Conservation (phyloP, 2,113 vertebrate species). For the Oryzias melastigma region DNA sequence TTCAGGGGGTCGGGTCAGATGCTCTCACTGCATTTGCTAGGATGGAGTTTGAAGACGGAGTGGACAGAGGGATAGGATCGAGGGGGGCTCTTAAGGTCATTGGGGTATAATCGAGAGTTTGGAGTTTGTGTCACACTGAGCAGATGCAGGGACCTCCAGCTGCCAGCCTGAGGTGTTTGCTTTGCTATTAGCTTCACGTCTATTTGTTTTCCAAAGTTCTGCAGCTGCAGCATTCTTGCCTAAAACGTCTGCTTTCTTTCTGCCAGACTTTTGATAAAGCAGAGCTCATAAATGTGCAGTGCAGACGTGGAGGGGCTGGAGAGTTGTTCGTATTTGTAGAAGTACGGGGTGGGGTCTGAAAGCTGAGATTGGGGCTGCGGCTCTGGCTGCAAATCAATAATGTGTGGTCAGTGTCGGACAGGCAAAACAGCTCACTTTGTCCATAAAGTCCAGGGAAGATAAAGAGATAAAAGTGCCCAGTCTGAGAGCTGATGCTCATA, state of each 20-base stretch:
- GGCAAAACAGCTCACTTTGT: constrained; percentile 39
- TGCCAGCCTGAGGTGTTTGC: constrained; percentile 71
- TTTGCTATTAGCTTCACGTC: constrained; percentile 65
- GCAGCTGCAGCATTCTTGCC: constrained; percentile 46
- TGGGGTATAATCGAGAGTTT: constrained; percentile 68
- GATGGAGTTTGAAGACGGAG: constrained; percentile 22
- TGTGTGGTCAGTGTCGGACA: constrained; percentile 51
- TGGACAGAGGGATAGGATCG: constrained; percentile 11
- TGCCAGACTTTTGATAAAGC: constrained; percentile 39
- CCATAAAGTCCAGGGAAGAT: constrained; percentile 66
- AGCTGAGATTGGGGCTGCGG: constrained; percentile 38
- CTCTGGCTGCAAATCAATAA: constrained; percentile 33
- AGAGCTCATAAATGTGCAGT: constrained; percentile 22
- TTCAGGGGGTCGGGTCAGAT: constrained; percentile 65
- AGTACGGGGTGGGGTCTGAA: constrained; percentile 47
- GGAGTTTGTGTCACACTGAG: constrained; percentile 68
- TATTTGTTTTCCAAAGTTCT: constrained; percentile 72
- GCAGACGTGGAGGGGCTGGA: constrained; percentile 7
- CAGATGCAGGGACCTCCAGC: constrained; percentile 66
- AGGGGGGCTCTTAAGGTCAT: constrained; percentile 58
- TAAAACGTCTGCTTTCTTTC: constrained; percentile 45
- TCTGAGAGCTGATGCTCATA: constrained; percentile 68
- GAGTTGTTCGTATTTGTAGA: constrained; percentile 18
- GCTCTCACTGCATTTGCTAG: constrained; percentile 40
- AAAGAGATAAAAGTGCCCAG: constrained; percentile 70